Evolutionary conservation across 1,140 invertebrate species (phyloP), one percentile per base, ranked within the genome.

Genomic region (Drosophila paulistorum): DNA sequence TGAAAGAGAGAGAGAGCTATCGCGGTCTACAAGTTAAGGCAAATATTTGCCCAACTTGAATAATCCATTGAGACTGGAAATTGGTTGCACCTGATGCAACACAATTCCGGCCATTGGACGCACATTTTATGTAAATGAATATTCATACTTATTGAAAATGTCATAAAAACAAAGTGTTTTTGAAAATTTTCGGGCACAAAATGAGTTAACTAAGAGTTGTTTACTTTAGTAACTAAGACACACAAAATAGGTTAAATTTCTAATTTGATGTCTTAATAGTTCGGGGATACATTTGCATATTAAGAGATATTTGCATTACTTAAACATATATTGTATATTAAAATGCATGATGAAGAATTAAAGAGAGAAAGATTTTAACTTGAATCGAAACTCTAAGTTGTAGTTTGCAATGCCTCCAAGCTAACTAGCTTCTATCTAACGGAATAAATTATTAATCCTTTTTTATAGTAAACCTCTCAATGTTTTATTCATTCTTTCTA

Each of bases 31-130:
- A 75, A 75, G 72, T 75, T 75, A 65, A 39, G 74, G 60, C 66
- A 76, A 76, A 76, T 60, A 76, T 76, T 76, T 70, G 66, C 66
- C 14, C 60, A 76, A 61, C 17, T 45, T 67, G 42, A 70, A 76
- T 67, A 70, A 76, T 65, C 60, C 73, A 57, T 76, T 77, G 37
- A 45, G 60, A 42, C 60, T 60, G 65, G 60, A 75, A 51, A 76
- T 76, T 59, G 65, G 54, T 54, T 68, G 72, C 74, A 76, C 72
- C 65, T 76, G 74, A 64, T 51, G 45, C 45, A 51, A 51, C 45
- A 51, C 10, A 51, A 51, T 51, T 51, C 45, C 7, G 9, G 45
- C 17, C 45, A 11, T 51, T 23, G 9, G 14, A 51, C 35, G 37
- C 17, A 48, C 71, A 54, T 75, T 20, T 17, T 23, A 51, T 51